Evolutionary conservation across 2,888 invertebrate genomes (phyloP).

Genomic region (Caenorhabditis sp.): DNA sequence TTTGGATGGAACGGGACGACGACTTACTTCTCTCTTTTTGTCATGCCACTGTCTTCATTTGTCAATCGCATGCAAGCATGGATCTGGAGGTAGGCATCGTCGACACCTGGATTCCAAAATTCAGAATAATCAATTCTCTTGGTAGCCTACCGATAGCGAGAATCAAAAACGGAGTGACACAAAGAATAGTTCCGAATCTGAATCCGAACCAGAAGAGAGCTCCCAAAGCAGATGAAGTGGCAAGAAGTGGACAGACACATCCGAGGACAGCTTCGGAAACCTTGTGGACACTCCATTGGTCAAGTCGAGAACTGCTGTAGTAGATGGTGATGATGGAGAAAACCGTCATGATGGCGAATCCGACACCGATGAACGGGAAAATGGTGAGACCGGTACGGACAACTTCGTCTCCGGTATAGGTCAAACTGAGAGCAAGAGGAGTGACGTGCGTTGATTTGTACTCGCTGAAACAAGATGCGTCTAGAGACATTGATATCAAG

Average conservation of each 20-base stretch:
- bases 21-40: constrained; percentile 67
- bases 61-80: constrained; percentile 76
- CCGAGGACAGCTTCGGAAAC: constrained; percentile 74
- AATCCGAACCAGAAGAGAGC: constrained; percentile 78
- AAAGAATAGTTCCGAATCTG: constrained; percentile 80
- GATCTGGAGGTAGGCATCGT: constrained; percentile 80
- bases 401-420: constrained; percentile 78
- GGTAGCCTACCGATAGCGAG: constrained; percentile 77
- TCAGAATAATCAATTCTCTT: neutral
- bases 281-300: constrained; percentile 72
- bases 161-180: constrained; percentile 81
- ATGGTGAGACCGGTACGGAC: constrained; percentile 79
- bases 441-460: constrained; percentile 70
- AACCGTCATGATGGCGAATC: constrained; percentile 76
- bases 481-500: neutral
- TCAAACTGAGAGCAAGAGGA: constrained; percentile 73
- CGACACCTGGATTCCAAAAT: constrained; percentile 67
- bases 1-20: no score
- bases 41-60: constrained; percentile 58
- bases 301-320: constrained; percentile 63
- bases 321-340: constrained; percentile 78
- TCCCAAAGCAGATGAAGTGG: constrained; percentile 78
- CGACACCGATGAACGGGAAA: constrained; percentile 79
- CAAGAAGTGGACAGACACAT: constrained; percentile 78
- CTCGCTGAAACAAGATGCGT: constrained; percentile 59